A percentile compares a stretch with the other conserved stretches of the same genome.
These are phyloP conservation scores for Ctenomys sociabilis DNA, from an alignment of 2,113 vertebrate species.

Conservation along the genomic window DNA sequence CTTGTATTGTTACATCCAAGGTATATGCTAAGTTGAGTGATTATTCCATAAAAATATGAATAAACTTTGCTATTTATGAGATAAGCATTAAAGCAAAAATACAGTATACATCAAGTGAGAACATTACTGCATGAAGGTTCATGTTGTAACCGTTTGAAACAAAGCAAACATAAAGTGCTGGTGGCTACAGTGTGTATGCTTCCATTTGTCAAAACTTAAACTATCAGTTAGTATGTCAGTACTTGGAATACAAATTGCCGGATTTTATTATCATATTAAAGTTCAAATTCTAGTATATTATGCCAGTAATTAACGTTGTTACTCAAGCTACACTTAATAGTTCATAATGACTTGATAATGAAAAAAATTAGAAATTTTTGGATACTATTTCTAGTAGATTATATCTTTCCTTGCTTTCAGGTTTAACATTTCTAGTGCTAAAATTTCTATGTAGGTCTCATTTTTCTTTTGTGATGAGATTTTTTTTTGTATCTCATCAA, in stretches of 20 bases:
- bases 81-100: constrained; percentile 24
- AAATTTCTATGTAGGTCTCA: neutral
- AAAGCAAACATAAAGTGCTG: neutral
- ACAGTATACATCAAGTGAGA: neutral
- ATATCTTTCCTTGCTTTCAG: neutral
- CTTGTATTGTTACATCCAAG: neutral
- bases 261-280: neutral
- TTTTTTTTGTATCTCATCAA: neutral
- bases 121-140: neutral
- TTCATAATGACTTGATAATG: neutral
- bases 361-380: neutral
- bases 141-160: neutral
- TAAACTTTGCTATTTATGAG: neutral
- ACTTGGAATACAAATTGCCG: neutral
- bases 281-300: neutral
- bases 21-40: neutral
- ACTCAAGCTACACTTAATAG: neutral
- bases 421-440: neutral
- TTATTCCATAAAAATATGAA: constrained; percentile 24
- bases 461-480: neutral
- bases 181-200: neutral
- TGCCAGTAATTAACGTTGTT: neutral
- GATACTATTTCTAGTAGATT: neutral
- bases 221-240: neutral
- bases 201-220: neutral